These are phyloP conservation scores for Catocala fraxini DNA, from an alignment of 2,888 invertebrate genomes.

Conservation along the genomic window DNA sequence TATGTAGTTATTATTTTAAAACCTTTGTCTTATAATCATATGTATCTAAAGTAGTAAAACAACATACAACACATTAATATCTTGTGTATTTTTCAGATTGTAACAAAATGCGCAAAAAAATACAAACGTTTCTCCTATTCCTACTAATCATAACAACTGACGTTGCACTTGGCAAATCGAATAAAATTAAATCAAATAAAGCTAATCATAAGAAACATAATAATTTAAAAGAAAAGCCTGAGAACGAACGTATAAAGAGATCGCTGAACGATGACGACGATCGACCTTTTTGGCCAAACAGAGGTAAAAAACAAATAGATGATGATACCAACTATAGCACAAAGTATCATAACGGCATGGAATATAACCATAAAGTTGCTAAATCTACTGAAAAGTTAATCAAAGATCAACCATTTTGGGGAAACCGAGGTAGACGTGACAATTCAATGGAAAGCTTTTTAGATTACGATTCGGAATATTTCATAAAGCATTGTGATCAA, in stretches of 20 bases:
- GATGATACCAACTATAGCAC: conserved; percentile 33
- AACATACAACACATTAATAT: neutral
- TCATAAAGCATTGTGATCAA: conserved; percentile 56
- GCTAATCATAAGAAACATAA: conserved; percentile 52
- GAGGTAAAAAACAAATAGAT: conserved; percentile 61
- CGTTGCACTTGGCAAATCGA: conserved; percentile 63
- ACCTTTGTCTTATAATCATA: too few relatives aligned
- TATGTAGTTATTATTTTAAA: too few relatives aligned
- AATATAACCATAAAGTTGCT: conserved; percentile 42
- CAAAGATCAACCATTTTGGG: conserved; percentile 79
- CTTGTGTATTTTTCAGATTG: conserved; percentile 60
- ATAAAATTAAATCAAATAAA: conserved; percentile 62
- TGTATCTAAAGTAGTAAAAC: too few relatives aligned
- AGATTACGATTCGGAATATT: conserved; percentile 48
- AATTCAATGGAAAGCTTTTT: conserved; percentile 58
- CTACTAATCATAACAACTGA: conserved; percentile 67
- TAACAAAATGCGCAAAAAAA: conserved; percentile 69
- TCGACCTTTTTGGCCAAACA: conserved; percentile 65
- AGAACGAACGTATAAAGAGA: conserved; percentile 66
- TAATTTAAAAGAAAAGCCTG: conserved; percentile 55
- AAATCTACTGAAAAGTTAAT: conserved; percentile 53
- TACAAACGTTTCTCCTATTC: conserved; percentile 60
- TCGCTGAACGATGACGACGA: conserved; percentile 64
- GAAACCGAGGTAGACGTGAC: conserved; percentile 72
- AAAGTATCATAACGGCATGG: conserved; percentile 43